A percentile compares a stretch with the other conserved stretches of the same genome.
Conservation (phyloP, 1,140 invertebrate species). For the Caerostris darwini region DNA sequence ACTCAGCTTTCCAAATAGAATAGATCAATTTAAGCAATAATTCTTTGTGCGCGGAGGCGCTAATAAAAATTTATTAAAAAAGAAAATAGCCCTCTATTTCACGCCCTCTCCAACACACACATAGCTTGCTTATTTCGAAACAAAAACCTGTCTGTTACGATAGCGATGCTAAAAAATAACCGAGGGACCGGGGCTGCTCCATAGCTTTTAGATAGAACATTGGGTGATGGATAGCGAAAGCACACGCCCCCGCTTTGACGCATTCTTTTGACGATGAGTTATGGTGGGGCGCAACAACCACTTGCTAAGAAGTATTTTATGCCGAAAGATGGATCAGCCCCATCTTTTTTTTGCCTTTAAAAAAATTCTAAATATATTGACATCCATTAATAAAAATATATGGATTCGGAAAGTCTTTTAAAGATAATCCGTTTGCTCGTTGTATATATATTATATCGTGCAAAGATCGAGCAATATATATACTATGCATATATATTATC, state of each 20-base stretch:
- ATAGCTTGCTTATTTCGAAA: constrained; percentile 23
- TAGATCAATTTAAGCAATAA: constrained; percentile 2
- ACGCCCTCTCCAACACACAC: background rate
- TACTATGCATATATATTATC: background rate
- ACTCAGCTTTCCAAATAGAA: constrained; percentile 10
- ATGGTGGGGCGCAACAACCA: constrained; percentile 56
- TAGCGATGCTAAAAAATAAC: constrained; percentile 24
- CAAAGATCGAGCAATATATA: too few species aligned
- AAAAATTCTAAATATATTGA: constrained; percentile 68
- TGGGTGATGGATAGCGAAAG: constrained; percentile 45
- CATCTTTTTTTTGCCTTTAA: background rate
- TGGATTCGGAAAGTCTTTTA: constrained; percentile 55
- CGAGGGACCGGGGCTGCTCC: background rate
- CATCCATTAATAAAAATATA: constrained; percentile 72
- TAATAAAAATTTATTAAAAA: constrained; percentile 5
- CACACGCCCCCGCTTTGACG: constrained; percentile 55
- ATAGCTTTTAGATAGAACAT: constrained; percentile 24
- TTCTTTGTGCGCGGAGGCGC: background rate
- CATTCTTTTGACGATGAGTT: constrained; percentile 69
- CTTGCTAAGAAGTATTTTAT: constrained; percentile 59
- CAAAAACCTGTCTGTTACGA: constrained; percentile 47
- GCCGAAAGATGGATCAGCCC: background rate
- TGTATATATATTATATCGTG: background rate
- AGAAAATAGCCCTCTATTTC: background rate
- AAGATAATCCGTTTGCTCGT: constrained; percentile 45